These are phyloP conservation scores for Odontothrips loti DNA, from an alignment of 2,888 invertebrate species.

Conservation along the genomic window DNA sequence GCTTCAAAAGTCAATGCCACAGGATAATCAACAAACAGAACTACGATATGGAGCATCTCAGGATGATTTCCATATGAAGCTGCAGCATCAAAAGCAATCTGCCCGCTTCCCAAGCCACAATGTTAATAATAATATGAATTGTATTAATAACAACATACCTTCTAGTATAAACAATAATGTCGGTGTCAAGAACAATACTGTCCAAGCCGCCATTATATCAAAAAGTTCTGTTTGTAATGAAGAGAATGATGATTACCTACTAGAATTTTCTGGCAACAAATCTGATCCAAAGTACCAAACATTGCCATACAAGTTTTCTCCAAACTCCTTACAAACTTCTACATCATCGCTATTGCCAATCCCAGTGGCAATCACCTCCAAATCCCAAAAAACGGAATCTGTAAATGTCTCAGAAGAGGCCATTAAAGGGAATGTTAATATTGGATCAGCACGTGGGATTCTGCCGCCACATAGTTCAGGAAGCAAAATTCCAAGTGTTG, in stretches of 20 bases:
- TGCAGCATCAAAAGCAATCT: slow-evolving; percentile 28
- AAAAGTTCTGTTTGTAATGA: slow-evolving; percentile 37
- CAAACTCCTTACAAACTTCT: slow-evolving; percentile 66
- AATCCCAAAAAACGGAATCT: background rate
- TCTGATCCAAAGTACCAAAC: slow-evolving; percentile 90
- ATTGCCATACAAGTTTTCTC: slow-evolving; percentile 72
- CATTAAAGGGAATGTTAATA: background rate
- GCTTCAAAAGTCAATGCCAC: slow-evolving; percentile 23
- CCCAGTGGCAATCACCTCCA: background rate
- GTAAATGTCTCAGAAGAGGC: background rate
- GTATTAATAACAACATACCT: slow-evolving; percentile 29
- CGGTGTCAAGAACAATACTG: background rate
- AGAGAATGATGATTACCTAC: slow-evolving; percentile 56
- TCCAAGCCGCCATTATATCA: background rate
- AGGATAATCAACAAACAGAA: background rate
- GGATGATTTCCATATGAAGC: slow-evolving; percentile 34
- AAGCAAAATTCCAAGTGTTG: background rate
- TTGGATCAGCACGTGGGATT: slow-evolving; percentile 1
- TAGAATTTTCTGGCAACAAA: slow-evolving; percentile 73
- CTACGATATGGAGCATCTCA: slow-evolving; percentile 27
- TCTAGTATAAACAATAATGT: slow-evolving; percentile 16
- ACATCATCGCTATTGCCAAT: slow-evolving; percentile 37
- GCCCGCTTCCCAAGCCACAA: slow-evolving; percentile 20
- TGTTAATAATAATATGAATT: slow-evolving; percentile 27
- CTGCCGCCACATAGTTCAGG: background rate